These are phyloP conservation scores for Whitmania pigra DNA, from an alignment of 1,140 invertebrate species.

Conservation along the genomic window DNA sequence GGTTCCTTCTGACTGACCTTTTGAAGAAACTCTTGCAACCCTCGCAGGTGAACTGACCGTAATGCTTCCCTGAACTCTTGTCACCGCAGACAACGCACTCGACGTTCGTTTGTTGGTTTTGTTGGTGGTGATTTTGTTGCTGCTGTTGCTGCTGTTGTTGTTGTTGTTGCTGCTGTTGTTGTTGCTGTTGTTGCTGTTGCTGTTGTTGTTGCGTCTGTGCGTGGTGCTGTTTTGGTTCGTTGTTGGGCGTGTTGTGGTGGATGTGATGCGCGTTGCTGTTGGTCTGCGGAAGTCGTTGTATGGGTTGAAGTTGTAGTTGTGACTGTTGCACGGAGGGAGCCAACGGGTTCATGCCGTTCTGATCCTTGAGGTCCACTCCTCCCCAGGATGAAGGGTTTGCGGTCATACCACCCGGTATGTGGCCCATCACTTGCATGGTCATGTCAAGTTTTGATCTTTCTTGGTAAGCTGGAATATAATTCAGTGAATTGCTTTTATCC, in stretches of 20 bases:
- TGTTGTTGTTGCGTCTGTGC: conserved; percentile 6
- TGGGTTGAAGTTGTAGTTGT: conserved; percentile 3
- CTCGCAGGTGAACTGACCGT: conserved; percentile 93
- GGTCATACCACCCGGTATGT: conserved; percentile 10
- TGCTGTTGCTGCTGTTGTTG: conserved; percentile 9
- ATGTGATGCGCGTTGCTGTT: conserved; percentile 1
- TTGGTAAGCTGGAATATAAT: too few relatives aligned
- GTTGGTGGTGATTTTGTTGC: conserved; percentile 12
- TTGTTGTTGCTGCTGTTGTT: conserved; percentile 5
- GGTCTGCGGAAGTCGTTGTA: background rate
- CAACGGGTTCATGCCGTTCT: conserved; percentile 1
- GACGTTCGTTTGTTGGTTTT: conserved; percentile 36
- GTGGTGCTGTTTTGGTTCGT: background rate
- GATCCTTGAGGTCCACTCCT: conserved; percentile 1
- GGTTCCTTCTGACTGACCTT: conserved; percentile 83
- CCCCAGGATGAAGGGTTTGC: background rate
- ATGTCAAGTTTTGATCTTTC: background rate
- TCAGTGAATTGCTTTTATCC: too few relatives aligned
- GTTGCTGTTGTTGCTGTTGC: conserved; percentile 22
- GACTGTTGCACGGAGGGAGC: background rate
- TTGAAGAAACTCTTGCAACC: conserved; percentile 75
- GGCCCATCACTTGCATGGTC: conserved; percentile 11
- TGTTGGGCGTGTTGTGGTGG: conserved; percentile 4
- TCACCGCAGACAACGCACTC: conserved; percentile 94
- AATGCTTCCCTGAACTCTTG: conserved; percentile 90